A percentile compares a stretch with the other conserved stretches of the same genome.
These are phyloP conservation scores for Agapornis canus DNA, from an alignment of 2,797 vertebrate genomes.

Conservation along the genomic window DNA sequence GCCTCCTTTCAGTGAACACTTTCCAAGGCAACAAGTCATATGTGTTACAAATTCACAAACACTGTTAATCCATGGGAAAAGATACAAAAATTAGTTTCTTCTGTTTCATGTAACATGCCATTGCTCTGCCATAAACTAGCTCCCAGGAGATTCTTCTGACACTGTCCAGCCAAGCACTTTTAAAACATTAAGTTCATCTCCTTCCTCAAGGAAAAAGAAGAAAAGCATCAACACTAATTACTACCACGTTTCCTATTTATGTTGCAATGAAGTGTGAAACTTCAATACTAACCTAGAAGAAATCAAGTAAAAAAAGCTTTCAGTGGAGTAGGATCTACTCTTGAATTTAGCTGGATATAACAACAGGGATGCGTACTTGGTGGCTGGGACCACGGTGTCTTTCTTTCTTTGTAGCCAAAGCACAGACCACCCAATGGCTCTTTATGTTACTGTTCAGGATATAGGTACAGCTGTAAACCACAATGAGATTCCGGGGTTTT, in stretches of 20 bases:
- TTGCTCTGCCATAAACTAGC: not conserved
- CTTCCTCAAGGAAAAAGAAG: not conserved
- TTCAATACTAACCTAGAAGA: not conserved
- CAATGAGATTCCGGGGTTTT: not conserved
- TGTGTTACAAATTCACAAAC: not conserved
- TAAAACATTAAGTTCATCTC: not conserved
- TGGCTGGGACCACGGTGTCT: not conserved
- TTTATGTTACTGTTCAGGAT: not conserved
- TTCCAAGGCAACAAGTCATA: not conserved
- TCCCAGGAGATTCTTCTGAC: not conserved
- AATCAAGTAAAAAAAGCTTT: not conserved
- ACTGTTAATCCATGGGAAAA: not conserved
- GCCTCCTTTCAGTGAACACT: not conserved
- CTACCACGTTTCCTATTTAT: not conserved
- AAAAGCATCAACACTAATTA: not conserved
- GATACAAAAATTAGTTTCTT: not conserved
- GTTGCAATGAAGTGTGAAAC: not conserved
- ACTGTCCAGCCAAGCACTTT: not conserved
- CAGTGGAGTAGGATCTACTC: not conserved
- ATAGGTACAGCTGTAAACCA: constrained; percentile 14
- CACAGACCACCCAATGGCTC: not conserved
- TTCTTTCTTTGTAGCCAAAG: not conserved
- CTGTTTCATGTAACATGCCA: not conserved
- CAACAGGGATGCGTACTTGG: not conserved
- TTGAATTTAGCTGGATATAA: not conserved